Percentiles rank a stretch among this genome's conserved stretches.
phyloP scores from a whole-genome alignment of 2,113 vertebrate genomes.

The Corythoichthys haematopterus region DNA sequence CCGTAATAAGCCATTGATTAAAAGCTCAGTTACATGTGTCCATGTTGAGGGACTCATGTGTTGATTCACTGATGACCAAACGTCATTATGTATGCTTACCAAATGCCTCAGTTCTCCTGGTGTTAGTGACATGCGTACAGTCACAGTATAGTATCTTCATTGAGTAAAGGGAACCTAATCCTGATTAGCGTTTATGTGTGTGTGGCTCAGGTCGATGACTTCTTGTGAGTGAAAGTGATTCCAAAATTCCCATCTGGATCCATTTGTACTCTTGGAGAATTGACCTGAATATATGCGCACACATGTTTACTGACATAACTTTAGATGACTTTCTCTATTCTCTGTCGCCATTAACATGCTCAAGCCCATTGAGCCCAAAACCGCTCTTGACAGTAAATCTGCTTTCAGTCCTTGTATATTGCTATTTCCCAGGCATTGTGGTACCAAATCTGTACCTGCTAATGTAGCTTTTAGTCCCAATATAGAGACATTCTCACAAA shows the following conservation, averaged over 20 bases:
- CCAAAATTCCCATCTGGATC: slow-evolving; percentile 63
- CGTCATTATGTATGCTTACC: slow-evolving; percentile 44
- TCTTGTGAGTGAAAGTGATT: slow-evolving; percentile 53
- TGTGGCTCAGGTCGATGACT: slow-evolving; percentile 52
- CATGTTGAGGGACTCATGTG: slow-evolving; percentile 41
- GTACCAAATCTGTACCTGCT: slow-evolving; percentile 49
- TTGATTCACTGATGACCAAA: slow-evolving; percentile 47
- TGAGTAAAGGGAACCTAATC: slow-evolving; percentile 54
- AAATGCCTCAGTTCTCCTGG: slow-evolving; percentile 40
- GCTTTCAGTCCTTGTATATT: slow-evolving; percentile 19
- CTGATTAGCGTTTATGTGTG: slow-evolving; percentile 51
- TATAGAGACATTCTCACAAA: slow-evolving; percentile 50
- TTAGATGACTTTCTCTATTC: slow-evolving; percentile 27
- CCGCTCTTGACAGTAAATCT: slow-evolving; percentile 23
- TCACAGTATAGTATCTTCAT: slow-evolving; percentile 25
- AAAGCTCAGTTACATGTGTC: slow-evolving; percentile 55
- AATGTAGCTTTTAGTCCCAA: slow-evolving; percentile 56
- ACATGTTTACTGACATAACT: slow-evolving; percentile 22
- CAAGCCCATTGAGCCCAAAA: slow-evolving; percentile 17
- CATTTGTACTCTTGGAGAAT: slow-evolving; percentile 49
- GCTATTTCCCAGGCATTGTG: slow-evolving; percentile 37
- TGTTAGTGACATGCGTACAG: slow-evolving; percentile 42
- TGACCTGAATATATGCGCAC: slow-evolving; percentile 23
- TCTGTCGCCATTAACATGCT: slow-evolving; percentile 10
- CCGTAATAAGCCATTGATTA: slow-evolving; percentile 59